Evolutionary conservation across 2,888 invertebrate species (phyloP), one percentile per base, ranked within the genome.

Genomic region (Aproaerema taeniolella): DNA sequence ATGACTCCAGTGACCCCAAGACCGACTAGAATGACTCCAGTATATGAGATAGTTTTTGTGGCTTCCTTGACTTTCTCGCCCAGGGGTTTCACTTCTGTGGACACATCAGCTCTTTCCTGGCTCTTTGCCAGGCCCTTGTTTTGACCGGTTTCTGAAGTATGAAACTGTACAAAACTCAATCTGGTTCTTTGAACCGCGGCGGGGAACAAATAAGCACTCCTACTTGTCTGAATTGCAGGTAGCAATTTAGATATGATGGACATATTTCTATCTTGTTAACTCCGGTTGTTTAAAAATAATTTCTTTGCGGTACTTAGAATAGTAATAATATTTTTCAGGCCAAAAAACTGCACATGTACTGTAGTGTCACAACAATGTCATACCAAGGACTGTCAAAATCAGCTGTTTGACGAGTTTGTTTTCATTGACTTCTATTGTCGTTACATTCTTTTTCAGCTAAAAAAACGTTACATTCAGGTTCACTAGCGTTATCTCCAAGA

Each of bases 41-140:
- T 89, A 64, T 97, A 97, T 6, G 93, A 93, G 2, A 90, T 93
- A 50, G 96, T 96, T 79, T 96, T 96, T 1, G 96, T 94, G 10
- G 94, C 94, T 80, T 97, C 95, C 71, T 95, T 96, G 1, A 96
- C 94, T 88, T 91, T 92, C 58, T 92, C 91, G 9, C 91, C 91
- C 7, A 92, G 58, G 5, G 91, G 91, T 42, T 90, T 88, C 1
- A 92, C 92, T 70, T 92, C 87, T 10, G 83, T 81, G 10, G 86
- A 79, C 7, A 88, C 74, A 43, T 87, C 83, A 25, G 61, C 59
- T 55, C 67, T 70, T 49, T 83, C 82, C 48, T 69, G 62, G 47
- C 69, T 74, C 59, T 60, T 79, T 15, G 83, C 57, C 47, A 87
- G 53, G 31, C 74, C 70, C 38, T 62, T n/a, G n/a, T n/a, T 70